Evolutionary conservation across 2,888 invertebrate species (phyloP).

Genomic region (Candidula unifasciata): DNA sequence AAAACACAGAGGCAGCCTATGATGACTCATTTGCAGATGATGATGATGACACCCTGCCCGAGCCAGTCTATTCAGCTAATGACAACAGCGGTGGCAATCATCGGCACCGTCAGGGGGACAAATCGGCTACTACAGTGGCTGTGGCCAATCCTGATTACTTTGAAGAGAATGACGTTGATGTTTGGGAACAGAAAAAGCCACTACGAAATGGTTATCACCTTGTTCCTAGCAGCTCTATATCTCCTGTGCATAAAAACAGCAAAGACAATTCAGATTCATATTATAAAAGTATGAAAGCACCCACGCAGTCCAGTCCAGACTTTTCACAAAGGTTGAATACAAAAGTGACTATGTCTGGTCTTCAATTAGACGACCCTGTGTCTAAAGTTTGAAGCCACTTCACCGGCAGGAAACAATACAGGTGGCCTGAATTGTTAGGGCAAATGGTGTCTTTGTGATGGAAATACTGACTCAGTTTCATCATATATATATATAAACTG

Average conservation of each 20-base stretch:
- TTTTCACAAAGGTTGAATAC: slow-evolving; percentile 35
- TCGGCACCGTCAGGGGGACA: background rate
- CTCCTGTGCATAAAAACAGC: slow-evolving; percentile 24
- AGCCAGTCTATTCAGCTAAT: slow-evolving; percentile 15
- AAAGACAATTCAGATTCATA: background rate
- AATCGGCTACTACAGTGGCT: slow-evolving; percentile 50
- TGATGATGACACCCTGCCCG: slow-evolving; percentile 55
- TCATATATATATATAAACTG: too few relatives aligned
- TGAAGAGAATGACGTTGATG: slow-evolving; percentile 78
- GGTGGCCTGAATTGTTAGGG: too few relatives aligned
- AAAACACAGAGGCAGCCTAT: slow-evolving; percentile 73
- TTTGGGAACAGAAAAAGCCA: slow-evolving; percentile 53
- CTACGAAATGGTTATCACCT: slow-evolving; percentile 47
- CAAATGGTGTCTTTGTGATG: too few relatives aligned
- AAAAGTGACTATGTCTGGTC: slow-evolving; percentile 35
- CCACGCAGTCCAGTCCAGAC: slow-evolving; percentile 11
- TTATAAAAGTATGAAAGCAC: slow-evolving; percentile 36
- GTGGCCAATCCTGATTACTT: slow-evolving; percentile 95
- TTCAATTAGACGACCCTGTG: slow-evolving; percentile 6
- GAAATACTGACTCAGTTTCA: too few relatives aligned
- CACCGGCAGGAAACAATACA: too few relatives aligned
- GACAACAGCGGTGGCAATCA: background rate
- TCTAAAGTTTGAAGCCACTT: slow-evolving; percentile 33
- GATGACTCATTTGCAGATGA: slow-evolving; percentile 50
- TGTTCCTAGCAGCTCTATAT: slow-evolving; percentile 6